Base-by-base conservation (phyloP, 35 echinoderm and acorn worm genomes). In the Patiria miniata region DNA sequence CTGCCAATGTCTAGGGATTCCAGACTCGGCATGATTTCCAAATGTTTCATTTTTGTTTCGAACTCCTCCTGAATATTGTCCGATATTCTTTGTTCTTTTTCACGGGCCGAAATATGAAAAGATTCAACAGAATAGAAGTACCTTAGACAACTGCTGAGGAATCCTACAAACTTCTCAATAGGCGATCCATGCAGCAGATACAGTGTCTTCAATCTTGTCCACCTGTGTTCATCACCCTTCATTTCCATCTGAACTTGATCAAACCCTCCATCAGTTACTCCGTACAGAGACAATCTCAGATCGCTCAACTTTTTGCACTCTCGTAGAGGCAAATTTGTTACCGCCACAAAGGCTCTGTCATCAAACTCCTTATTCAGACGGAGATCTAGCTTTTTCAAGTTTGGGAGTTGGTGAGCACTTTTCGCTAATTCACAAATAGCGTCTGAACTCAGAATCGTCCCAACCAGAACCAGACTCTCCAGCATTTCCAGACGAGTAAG, bases 201-300 rank as follows among this genome's bases (percentile, higher is more conserved):
- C 65, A 73, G 65, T 73, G 26, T 73, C 65, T 73, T 30, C 65
- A 73, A 30, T 73, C 26, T 73, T 34, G 0, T 30, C 65, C 65
- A 73, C 21, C 4, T n/a, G n/a, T n/a, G n/a, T n/a, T n/a, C n/a
- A 12, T 23, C 65, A 36, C 29, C 26, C 42, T 73, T 36, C 8
- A 36, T 30, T 32, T 16, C 23, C 34, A 0, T 26, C 65, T 26
- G 21, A 23, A 73, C 65, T 36, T 73, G 2, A 73, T 73, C 65
- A 30, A 32, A 73, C 65, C 65, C 65, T 28, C 2, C 12, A 10
- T 6, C 2, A 73, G 65, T 36, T 36, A 73, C 65, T 34, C 9
- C 8, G 65, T 73, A 73, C 65, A 73, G n/a, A 73, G 65, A 73
- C 15, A 73, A 8, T 73, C 65, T 22, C 21, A 73, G 65, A 30